Evolutionary conservation across 2,797 vertebrate species (phyloP).

Genomic region (Pygocentrus nattereri): DNA sequence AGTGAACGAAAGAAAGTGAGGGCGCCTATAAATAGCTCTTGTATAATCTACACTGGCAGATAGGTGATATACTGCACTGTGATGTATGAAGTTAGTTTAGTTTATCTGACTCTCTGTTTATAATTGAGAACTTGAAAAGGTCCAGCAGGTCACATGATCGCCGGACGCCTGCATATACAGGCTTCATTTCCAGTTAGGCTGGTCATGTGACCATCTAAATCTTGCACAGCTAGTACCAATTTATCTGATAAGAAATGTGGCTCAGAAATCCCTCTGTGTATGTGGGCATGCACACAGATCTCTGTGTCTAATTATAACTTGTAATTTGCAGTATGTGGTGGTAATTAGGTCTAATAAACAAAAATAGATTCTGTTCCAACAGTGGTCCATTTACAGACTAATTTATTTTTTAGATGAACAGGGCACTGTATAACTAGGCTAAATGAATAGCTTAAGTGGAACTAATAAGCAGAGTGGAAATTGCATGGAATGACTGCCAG

Average conservation of each 20-base stretch:
- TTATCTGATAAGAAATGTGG: neutral
- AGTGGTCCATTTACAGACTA: neutral
- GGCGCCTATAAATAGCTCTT: conserved; percentile 10
- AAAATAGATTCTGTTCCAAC: neutral
- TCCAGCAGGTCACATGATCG: neutral
- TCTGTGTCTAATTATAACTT: neutral
- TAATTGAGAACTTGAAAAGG: neutral
- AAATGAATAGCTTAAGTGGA: conserved; percentile 9
- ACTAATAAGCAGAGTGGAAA: conserved; percentile 25
- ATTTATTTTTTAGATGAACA: conserved; percentile 10
- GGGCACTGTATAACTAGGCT: neutral
- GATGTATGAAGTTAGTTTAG: neutral
- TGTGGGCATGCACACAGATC: neutral
- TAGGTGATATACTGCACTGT: neutral
- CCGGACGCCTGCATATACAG: neutral
- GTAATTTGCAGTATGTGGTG: neutral
- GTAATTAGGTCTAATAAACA: conserved; percentile 25
- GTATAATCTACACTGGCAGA: conserved; percentile 3
- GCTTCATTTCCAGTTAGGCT: neutral
- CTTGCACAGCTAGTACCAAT: neutral
- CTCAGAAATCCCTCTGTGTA: neutral
- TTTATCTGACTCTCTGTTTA: conserved; percentile 4
- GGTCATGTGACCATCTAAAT: conserved; percentile 8
- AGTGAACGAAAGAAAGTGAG: neutral
- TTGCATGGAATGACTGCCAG: conserved; percentile 3